Evolutionary conservation across 1,140 invertebrate genomes (phyloP).

Genomic region (Papilio helenus): DNA sequence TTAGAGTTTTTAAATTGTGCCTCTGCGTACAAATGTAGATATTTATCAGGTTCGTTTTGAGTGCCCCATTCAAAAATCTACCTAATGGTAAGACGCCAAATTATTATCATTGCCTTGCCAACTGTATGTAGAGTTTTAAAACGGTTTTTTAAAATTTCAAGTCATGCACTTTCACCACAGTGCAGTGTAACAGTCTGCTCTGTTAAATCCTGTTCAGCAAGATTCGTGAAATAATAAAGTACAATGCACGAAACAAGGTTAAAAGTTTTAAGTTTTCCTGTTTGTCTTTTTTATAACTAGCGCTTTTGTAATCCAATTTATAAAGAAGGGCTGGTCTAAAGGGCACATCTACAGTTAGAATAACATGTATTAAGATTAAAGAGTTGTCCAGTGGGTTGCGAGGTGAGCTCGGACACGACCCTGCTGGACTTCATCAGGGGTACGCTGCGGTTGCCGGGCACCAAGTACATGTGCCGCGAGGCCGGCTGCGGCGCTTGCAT

Average conservation of each 20-base stretch:
- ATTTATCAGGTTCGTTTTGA: no score
- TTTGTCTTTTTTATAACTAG: no score
- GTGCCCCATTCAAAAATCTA: no score
- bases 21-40: no score
- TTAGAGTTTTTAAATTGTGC: no score
- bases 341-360: neutral
- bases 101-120: neutral
- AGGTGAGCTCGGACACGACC: conserved; percentile 76
- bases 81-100: neutral
- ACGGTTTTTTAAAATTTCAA: neutral
- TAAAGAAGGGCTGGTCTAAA: no score
- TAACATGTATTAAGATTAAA: neutral
- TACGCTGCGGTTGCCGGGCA: conserved; percentile 84
- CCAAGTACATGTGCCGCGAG: conserved; percentile 91
- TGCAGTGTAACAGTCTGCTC: neutral
- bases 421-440: conserved; percentile 59
- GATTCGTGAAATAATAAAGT: neutral
- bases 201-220: neutral
- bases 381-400: conserved; percentile 69
- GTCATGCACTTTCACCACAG: neutral
- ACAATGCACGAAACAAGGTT: neutral
- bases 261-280: no score
- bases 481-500: conserved; percentile 92
- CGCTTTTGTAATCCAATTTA: neutral
- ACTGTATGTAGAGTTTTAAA: neutral